Base-by-base conservation (phyloP, 2,113 vertebrate genomes). In the Semnornis frantzii region DNA sequence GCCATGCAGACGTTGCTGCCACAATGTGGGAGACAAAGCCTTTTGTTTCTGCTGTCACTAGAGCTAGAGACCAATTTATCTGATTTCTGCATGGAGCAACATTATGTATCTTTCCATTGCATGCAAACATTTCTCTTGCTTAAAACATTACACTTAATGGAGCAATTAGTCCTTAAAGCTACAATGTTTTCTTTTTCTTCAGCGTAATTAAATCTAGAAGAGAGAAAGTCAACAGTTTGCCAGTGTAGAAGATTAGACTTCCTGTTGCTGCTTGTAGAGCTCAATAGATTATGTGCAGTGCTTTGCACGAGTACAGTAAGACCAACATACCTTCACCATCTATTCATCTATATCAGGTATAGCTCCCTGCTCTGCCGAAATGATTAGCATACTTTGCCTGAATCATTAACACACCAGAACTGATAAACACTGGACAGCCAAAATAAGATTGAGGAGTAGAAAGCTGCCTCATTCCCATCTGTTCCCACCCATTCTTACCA, bases 11-110 rank as follows among this genome's bases (percentile, higher is more conserved):
- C 92, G 92, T 69, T 91, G 75, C 80, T 63, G 84, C 62, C 27
- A 3, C 93, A 62, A 48, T 66, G 72, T 70, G 80, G 80, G 81
- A 96, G 81, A 93, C 48, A 18, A 79, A 81, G 34, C 24, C 90
- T 76, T 97, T 95, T 94, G 93, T 96, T 88, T 95, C 81, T 48
- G 68, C 31, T 74, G 97, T 92, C 92, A 92, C 91, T 85, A 34
- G 68, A 85, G 94, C 83, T 80, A 39, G 80, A 46, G n/a, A 94
- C 83, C 55, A 85, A 89, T 92, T 95, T 54, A 89, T 96, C 88
- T 81, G 59, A 76, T 93, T 54, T 89, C 76, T 85, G 66, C 80
- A 39, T 50, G 96, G 60, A 87, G 62, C 52, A 91, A 91, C 95
- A 69, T 85, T 59, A 69, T 85, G 90, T 65, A 89, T 74, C 95